Evolutionary conservation across 1,140 invertebrate genomes (phyloP), one percentile per base, ranked within the genome.

Genomic region (Maconellicoccus hirsutus): DNA sequence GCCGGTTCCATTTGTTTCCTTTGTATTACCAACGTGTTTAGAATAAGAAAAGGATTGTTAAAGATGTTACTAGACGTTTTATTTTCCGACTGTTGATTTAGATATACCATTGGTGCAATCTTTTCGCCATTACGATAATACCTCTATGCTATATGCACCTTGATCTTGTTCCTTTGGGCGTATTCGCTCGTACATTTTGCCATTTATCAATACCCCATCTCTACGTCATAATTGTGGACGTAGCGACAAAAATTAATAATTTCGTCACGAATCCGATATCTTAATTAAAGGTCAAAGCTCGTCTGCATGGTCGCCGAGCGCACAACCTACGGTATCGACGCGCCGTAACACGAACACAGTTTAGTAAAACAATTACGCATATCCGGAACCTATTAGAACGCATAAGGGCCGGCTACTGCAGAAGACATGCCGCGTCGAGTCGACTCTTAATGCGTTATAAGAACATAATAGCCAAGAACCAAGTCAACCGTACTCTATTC

Each of bases 1-100:
- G 61, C 61, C 61, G 61, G 61, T 66, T 66, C 61, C 61, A 66
- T 66, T 66, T 66, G 61, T 66, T 66, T 26, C 61, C 25, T 66
- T 66, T 66, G 61, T 66, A 66, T 66, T 66, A 66, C 61, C 25
- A 66, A 66, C 61, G 61, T 66, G 61, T 66, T 66, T 66, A 26
- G 61, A 66, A 66, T 66, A 66, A 23, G 61, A 66, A 66, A 66
- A 66, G 61, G 21, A 66, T 66, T 66, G 61, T 26, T 66, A 66
- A 66, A 66, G 61, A 66, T 66, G 61, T 66, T 66, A 66, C 16
- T 6, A 66, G 61, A 66, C 61, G 61, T 66, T 66, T 66, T 66
- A 66, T 66, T 66, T 66, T 52, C 42, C 42, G n/a, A 19, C 42
- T 14, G 61, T 66, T 66, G 61, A 66, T 66, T 66, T 66, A 66